A percentile compares a stretch with the other conserved stretches of the same genome.
phyloP scores from a whole-genome alignment of 2,888 invertebrate species.

The Nephrocerus scutellatus region DNA sequence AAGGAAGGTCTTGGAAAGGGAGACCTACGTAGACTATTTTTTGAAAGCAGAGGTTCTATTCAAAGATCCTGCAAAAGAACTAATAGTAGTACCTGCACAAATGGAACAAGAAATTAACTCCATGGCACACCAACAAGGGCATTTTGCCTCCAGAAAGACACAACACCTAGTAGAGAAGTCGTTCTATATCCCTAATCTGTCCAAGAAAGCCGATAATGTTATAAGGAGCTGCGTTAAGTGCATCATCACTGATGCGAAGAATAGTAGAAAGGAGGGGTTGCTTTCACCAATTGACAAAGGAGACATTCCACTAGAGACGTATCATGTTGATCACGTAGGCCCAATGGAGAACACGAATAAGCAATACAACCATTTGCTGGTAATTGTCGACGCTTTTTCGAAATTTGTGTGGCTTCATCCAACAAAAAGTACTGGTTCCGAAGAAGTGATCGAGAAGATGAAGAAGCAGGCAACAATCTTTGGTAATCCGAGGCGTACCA shows the following conservation, averaged over 20 bases:
- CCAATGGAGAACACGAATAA: conserved; percentile 32
- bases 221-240: conserved; percentile 17
- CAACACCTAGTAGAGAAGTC: conserved; percentile 25
- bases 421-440: conserved; percentile 25
- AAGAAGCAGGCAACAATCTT: conserved; percentile 30
- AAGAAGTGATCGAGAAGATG: conserved; percentile 32
- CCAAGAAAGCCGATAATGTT: conserved; percentile 7
- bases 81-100: conserved; percentile 31
- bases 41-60: conserved; percentile 9
- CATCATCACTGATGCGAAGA: conserved; percentile 22
- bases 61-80: conserved; percentile 4
- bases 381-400: conserved; percentile 33
- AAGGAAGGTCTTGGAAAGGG: conserved; percentile 5
- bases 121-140: conserved; percentile 34
- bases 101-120: conserved; percentile 35
- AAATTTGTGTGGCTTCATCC: conserved; percentile 39
- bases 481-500: conserved; percentile 33
- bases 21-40: conserved; percentile 7
- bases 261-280: conserved; percentile 34
- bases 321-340: conserved; percentile 36
- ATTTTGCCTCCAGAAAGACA: conserved; percentile 33
- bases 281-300: conserved; percentile 32
- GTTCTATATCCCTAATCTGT: conserved; percentile 25
- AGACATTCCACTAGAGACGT: conserved; percentile 27
- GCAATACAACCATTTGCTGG: conserved; percentile 34